Evolutionary conservation across 1,140 invertebrate genomes (phyloP).

Genomic region (Solen grandis): DNA sequence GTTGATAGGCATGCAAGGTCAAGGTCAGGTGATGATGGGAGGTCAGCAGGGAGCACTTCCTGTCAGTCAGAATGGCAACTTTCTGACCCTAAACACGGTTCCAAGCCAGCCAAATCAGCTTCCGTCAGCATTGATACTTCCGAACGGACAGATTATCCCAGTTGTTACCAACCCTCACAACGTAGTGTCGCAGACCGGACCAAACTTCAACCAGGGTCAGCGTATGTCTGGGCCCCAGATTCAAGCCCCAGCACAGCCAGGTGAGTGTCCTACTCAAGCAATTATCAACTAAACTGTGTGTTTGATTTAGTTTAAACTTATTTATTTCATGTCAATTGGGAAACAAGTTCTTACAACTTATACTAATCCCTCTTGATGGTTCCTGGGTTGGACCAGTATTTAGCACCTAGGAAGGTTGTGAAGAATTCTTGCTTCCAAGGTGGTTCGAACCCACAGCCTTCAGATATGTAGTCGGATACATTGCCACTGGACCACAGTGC

Average conservation of each 20-base stretch:
- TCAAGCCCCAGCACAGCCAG: neutral
- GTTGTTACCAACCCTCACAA: slow-evolving; percentile 80
- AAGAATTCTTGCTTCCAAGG: too few relatives aligned
- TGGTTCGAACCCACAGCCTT: too few relatives aligned
- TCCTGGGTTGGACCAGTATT: too few relatives aligned
- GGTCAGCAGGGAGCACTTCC: slow-evolving; percentile 55
- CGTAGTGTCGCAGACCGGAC: slow-evolving; percentile 45
- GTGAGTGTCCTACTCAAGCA: neutral
- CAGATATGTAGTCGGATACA: too few relatives aligned
- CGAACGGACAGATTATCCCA: slow-evolving; percentile 81
- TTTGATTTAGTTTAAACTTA: too few relatives aligned
- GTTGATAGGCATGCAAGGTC: slow-evolving; percentile 58
- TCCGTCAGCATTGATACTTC: slow-evolving; percentile 80
- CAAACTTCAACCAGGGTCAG: slow-evolving; percentile 33
- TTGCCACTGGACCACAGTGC: too few relatives aligned
- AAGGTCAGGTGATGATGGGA: slow-evolving; percentile 51
- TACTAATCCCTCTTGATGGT: too few relatives aligned
- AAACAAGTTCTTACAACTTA: too few relatives aligned
- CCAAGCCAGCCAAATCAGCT: slow-evolving; percentile 73
- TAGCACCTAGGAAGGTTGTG: too few relatives aligned
- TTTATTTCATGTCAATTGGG: too few relatives aligned
- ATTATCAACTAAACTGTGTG: too few relatives aligned
- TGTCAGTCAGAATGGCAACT: slow-evolving; percentile 64
- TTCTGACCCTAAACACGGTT: slow-evolving; percentile 67
- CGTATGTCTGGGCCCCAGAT: slow-evolving; percentile 46